Evolutionary conservation across 2,888 invertebrate species (phyloP).

Genomic region (Celastrina argiolus): DNA sequence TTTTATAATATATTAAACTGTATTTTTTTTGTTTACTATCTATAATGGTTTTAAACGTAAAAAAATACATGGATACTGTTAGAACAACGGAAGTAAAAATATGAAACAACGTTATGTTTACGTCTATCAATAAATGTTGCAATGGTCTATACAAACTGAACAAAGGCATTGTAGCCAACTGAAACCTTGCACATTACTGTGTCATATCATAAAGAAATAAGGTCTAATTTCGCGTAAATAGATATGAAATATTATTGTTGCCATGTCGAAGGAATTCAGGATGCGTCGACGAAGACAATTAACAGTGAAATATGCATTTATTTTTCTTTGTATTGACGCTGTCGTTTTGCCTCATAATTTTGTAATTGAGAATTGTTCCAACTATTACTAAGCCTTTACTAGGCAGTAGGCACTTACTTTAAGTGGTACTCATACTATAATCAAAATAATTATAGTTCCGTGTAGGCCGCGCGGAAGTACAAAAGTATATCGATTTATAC

Average conservation of each 20-base stretch:
- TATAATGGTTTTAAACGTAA: too few relatives aligned
- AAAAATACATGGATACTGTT: too few relatives aligned
- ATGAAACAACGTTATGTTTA: background rate
- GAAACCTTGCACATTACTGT: background rate
- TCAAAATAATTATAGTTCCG: background rate
- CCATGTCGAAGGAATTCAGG: constrained; percentile 38
- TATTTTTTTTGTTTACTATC: too few relatives aligned
- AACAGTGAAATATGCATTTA: constrained; percentile 56
- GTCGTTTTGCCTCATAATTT: constrained; percentile 29
- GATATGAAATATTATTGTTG: constrained; percentile 27
- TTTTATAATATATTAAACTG: too few relatives aligned
- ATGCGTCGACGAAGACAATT: constrained; percentile 50
- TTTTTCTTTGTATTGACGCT: constrained; percentile 35
- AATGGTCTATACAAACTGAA: constrained; percentile 26
- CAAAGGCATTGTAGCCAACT: constrained; percentile 28
- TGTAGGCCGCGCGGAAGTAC: background rate
- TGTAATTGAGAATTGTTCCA: constrained; percentile 20
- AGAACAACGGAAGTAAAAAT: background rate
- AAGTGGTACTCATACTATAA: background rate
- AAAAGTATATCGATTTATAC: background rate
- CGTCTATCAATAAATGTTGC: constrained; percentile 26
- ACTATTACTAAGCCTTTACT: constrained; percentile 10
- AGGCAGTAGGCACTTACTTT: constrained; percentile 24
- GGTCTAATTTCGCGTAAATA: constrained; percentile 23
- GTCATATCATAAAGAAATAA: constrained; percentile 21